Conservation (phyloP, 1,140 invertebrate species). For the Chironomus striatipennis region DNA sequence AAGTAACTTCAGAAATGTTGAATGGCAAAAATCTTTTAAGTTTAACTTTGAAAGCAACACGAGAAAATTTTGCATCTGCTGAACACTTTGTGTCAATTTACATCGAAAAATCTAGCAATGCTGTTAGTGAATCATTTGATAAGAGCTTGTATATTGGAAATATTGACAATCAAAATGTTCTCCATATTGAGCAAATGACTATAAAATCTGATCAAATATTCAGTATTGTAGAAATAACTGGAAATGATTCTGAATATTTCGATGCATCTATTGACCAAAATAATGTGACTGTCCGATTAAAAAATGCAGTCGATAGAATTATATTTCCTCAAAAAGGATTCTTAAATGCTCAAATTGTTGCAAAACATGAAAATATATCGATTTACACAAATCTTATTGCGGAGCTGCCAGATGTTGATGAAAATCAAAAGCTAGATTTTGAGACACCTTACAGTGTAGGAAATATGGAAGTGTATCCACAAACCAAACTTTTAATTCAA, state of each 20-base stretch:
- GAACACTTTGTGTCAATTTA: not conserved
- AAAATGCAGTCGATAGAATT: not conserved
- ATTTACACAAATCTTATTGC: not conserved
- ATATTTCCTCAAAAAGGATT: not conserved
- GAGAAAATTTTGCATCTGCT: not conserved
- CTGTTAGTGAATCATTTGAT: not conserved
- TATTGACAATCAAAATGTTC: not conserved
- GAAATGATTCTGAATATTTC: not conserved
- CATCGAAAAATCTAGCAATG: not conserved
- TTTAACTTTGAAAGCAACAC: not conserved
- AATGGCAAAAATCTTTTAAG: too few relatives aligned
- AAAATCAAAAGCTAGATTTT: too few relatives aligned
- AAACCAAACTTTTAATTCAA: too few relatives aligned
- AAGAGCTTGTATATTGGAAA: not conserved
- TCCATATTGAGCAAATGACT: not conserved
- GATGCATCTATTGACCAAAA: not conserved
- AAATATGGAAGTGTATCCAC: too few relatives aligned
- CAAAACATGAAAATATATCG: not conserved
- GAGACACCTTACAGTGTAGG: too few relatives aligned
- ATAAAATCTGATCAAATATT: not conserved
- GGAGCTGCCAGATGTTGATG: not conserved
- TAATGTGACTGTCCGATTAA: not conserved
- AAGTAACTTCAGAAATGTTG: too few relatives aligned
- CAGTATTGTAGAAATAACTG: not conserved
- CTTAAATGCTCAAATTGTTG: not conserved